Base-by-base conservation (phyloP, 1,140 invertebrate species). In the Rhyzopertha dominica region DNA sequence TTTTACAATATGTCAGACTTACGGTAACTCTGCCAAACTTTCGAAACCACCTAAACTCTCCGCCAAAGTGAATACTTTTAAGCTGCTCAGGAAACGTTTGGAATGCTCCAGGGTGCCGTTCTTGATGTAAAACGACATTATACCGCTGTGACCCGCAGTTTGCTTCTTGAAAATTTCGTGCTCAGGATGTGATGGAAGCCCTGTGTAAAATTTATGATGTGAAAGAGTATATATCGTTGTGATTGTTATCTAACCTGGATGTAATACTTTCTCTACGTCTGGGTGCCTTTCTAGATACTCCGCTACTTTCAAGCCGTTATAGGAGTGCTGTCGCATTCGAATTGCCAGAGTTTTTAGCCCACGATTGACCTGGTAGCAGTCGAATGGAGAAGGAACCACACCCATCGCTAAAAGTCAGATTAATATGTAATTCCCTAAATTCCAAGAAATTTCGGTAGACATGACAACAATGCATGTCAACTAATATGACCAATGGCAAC, bases 31-130 rank as follows among this genome's bases (percentile, higher is more conserved):
- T 2, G 82, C 85, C 24, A 98, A 77, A 67, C 91, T 95, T 67
- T 98, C 95, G 64, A 87, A 95, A 37, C 94, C 94, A 35, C 96
- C 96, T 22, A 98, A 75, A 70, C 91, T 96, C 69, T 96, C 94
- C 8, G 95, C 95, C n/a, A 97, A 67, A 1, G 79, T 83, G 62
- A 98, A 90, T 4, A 93, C 38, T 73, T 92, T 85, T 1, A 95
- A 66, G 5, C 79, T 68, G 55, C 78, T 77, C 9, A 95, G 69
- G 60, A 99, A 95, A 38, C 76, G 84, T 32, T 69, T 69, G 0
- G 90, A 81, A 59, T 94, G 79, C 37, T 82, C 69, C n/a, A 84
- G 52, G 32, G 32, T 40, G n/a, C 76, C 82, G 4, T 90, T 91
- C 58, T 83, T 84, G 2, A 95, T 71, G 56, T 87, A 94, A 62